Percentiles rank a stretch among this genome's conserved stretches.
Conservation (phyloP, 2,888 invertebrate species). For the Hipparchia sbordonii region DNA sequence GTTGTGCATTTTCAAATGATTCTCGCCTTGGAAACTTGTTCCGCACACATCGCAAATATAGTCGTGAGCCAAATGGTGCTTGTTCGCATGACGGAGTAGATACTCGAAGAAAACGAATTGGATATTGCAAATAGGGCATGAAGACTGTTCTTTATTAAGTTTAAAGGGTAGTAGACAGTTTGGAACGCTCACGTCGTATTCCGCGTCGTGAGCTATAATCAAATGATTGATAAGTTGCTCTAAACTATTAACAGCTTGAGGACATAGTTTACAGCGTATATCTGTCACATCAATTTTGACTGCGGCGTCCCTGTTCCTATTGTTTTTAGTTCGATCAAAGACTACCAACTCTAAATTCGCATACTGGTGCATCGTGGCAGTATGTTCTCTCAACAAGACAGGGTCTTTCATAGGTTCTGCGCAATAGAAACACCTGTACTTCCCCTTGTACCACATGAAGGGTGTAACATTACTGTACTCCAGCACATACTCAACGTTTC, state of each 20-base stretch:
- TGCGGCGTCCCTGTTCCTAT: constrained; percentile 72
- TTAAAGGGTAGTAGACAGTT: constrained; percentile 74
- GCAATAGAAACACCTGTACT: constrained; percentile 73
- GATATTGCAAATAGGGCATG: constrained; percentile 70
- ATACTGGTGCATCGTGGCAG: constrained; percentile 57
- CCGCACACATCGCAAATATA: constrained; percentile 77
- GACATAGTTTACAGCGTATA: constrained; percentile 67
- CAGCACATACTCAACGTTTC: constrained; percentile 73
- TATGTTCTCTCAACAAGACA: constrained; percentile 60
- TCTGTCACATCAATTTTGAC: constrained; percentile 74
- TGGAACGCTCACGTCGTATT: constrained; percentile 70
- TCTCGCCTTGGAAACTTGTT: constrained; percentile 76
- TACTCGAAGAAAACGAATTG: constrained; percentile 77
- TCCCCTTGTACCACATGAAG: constrained; percentile 74
- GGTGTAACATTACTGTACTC: constrained; percentile 74
- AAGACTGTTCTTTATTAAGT: constrained; percentile 66
- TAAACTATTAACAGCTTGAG: constrained; percentile 55
- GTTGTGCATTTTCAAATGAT: constrained; percentile 75
- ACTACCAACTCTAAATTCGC: constrained; percentile 69
- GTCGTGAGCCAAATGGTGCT: constrained; percentile 72
- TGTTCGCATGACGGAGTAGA: constrained; percentile 70
- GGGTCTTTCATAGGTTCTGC: constrained; percentile 69
- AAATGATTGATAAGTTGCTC: constrained; percentile 73
- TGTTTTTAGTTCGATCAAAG: constrained; percentile 69
- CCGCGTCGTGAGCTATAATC: constrained; percentile 74